Evolutionary conservation across 2,797 vertebrate genomes (phyloP).

Genomic region (Clarias fuscus): DNA sequence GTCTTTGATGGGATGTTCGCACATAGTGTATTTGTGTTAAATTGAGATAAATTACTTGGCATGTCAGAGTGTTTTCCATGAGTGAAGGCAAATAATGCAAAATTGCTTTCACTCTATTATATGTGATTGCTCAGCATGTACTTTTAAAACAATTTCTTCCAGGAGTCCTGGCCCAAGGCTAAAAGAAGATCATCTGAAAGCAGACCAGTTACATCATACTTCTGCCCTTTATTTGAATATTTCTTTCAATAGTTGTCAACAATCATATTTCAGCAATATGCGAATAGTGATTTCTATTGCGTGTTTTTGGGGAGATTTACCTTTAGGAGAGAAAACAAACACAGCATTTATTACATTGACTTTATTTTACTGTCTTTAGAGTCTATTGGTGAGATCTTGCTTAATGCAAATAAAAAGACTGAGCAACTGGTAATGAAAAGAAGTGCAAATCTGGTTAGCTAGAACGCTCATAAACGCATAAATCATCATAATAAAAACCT

Average conservation of each 20-base stretch:
- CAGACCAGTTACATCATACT: neutral
- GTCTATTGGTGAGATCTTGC: neutral
- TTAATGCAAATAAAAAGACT: neutral
- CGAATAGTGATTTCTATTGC: neutral
- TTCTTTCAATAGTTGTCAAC: neutral
- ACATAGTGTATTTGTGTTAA: neutral
- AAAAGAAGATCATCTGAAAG: neutral
- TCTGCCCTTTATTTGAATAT: too few relatives aligned
- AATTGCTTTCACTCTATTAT: neutral
- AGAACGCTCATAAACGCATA: neutral
- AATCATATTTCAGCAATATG: neutral
- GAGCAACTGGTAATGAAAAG: neutral
- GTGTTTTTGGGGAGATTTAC: neutral
- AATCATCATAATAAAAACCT: neutral
- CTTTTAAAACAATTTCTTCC: neutral
- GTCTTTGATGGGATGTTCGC: neutral
- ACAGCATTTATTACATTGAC: neutral
- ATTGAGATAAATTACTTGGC: constrained; percentile 1
- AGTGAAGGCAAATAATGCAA: constrained; percentile 1
- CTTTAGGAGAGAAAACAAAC: neutral
- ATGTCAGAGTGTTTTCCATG: neutral
- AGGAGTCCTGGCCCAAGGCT: neutral
- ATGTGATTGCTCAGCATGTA: neutral
- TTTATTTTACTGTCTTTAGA: neutral
- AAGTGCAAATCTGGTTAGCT: neutral